These are phyloP conservation scores for Chaetodon trifascialis DNA, from an alignment of 2,113 vertebrate species.

Conservation along the genomic window DNA sequence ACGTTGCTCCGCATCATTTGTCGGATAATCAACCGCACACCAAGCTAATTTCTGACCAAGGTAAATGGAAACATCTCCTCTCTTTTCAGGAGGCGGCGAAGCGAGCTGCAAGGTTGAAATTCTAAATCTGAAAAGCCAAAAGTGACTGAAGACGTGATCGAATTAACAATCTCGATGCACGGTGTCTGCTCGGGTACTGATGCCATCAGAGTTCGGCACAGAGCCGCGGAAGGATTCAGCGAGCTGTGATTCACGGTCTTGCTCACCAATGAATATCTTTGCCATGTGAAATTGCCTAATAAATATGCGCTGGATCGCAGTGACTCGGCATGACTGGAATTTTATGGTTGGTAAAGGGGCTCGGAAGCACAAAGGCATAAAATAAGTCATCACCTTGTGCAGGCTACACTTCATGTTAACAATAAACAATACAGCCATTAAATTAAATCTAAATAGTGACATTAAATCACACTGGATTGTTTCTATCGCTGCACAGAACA, in stretches of 20 bases:
- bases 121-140: constrained; percentile 9
- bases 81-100: constrained; percentile 2
- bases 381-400: constrained; percentile 46
- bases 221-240: not conserved
- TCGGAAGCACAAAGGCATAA: constrained; percentile 33
- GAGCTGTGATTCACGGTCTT: constrained; percentile 60
- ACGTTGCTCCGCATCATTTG: not conserved
- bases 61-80: not conserved
- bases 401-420: constrained; percentile 29
- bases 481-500: constrained; percentile 6
- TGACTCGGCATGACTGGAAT: constrained; percentile 56
- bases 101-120: not conserved
- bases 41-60: not conserved
- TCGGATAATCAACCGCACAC: not conserved
- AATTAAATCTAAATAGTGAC: constrained; percentile 2
- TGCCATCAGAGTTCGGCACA: constrained; percentile 12
- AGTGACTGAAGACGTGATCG: constrained; percentile 36
- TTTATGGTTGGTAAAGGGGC: constrained; percentile 47
- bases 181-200: constrained; percentile 45
- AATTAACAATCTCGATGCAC: constrained; percentile 37
- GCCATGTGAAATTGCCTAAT: constrained; percentile 67
- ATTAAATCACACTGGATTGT: constrained; percentile 24
- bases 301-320: constrained; percentile 60
- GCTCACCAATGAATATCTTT: constrained; percentile 56
- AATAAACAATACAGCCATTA: constrained; percentile 36